Percentiles rank a stretch among this genome's conserved stretches.
Conservation (phyloP, 2,113 vertebrate genomes). For the Tachysurus vachellii region DNA sequence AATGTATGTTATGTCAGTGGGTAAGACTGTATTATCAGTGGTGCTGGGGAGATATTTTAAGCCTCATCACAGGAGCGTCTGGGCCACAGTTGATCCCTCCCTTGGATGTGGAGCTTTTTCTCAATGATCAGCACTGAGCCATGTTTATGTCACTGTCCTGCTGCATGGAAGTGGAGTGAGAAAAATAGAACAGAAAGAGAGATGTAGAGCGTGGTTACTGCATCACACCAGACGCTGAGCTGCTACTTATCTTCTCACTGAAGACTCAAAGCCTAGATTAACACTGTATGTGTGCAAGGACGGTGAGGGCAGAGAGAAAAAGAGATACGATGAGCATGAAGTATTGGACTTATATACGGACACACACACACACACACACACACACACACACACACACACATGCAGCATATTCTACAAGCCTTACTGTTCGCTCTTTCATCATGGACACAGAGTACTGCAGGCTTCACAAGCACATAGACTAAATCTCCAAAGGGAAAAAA, state of each 20-base stretch:
- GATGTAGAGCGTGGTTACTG: constrained; percentile 26
- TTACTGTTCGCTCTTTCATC: constrained; percentile 66
- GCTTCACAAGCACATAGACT: constrained; percentile 66
- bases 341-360: background rate
- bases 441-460: constrained; percentile 59
- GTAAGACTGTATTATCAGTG: background rate
- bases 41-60: constrained; percentile 19
- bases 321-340: constrained; percentile 1
- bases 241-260: constrained; percentile 48
- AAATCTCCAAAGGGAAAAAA: constrained; percentile 64
- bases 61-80: constrained; percentile 23
- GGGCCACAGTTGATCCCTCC: constrained; percentile 34
- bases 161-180: constrained; percentile 3
- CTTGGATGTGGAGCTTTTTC: constrained; percentile 33
- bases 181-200: background rate
- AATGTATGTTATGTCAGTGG: constrained; percentile 17
- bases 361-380: background rate
- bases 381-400: background rate
- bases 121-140: constrained; percentile 53
- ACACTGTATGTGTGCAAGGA: constrained; percentile 21
- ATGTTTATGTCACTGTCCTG: constrained; percentile 47
- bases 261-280: constrained; percentile 46
- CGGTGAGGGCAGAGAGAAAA: constrained; percentile 4
- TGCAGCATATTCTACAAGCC: constrained; percentile 53
- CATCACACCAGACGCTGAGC: constrained; percentile 36